Percentiles rank a stretch among this genome's conserved stretches.
These are phyloP conservation scores for Micrastur ruficollis DNA, from an alignment of 2,797 vertebrate genomes.

Conservation along the genomic window DNA sequence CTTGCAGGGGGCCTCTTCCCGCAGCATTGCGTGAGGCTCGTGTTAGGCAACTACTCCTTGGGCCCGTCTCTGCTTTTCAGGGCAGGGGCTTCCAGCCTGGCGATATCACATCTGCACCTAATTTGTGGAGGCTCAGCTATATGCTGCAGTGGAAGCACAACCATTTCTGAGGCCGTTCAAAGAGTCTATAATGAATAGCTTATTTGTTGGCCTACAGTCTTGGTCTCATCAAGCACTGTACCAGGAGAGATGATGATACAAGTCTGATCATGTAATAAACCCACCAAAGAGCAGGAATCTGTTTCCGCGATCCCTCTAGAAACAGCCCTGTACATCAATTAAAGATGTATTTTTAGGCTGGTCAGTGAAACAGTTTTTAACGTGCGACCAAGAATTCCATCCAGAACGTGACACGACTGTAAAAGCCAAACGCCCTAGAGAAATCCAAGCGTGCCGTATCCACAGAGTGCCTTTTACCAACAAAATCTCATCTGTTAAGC, in stretches of 20 bases:
- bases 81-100: not conserved
- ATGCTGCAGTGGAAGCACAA: not conserved
- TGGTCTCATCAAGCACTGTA: not conserved
- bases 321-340: rapidly evolving
- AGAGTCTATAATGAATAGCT: no score
- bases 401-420: rapidly evolving
- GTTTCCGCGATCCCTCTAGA: not conserved
- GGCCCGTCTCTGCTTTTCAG: not conserved
- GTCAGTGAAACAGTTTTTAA: not conserved
- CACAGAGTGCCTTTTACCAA: not conserved
- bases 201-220: not conserved
- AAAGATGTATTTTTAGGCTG: not conserved
- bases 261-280: not conserved
- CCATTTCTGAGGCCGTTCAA: not conserved
- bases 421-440: not conserved
- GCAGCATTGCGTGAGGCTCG: rapidly evolving
- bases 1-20: not conserved
- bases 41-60: not conserved
- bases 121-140: not conserved
- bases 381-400: not conserved
- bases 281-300: not conserved
- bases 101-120: rapidly evolving
- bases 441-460: rapidly evolving
- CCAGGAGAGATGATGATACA: not conserved
- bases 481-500: not conserved